A percentile compares a stretch with the other conserved stretches of the same genome.
phyloP scores from a whole-genome alignment of 2,888 invertebrate genomes.

The Strigamia transsilvanica region DNA sequence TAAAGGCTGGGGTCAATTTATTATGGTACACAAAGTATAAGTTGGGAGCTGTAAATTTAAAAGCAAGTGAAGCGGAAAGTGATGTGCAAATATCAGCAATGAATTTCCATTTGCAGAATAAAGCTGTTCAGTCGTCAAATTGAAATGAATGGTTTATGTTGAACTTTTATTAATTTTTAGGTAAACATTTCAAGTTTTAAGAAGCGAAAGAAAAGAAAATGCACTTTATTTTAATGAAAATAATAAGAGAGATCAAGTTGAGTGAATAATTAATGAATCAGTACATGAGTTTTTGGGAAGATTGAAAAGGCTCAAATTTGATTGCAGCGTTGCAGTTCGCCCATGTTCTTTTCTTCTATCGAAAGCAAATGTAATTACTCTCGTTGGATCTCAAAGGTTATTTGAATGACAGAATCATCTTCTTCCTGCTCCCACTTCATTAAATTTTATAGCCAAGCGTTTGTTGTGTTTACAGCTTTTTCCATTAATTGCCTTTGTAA shows the following conservation, averaged over 20 bases:
- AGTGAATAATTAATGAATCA: constrained; percentile 36
- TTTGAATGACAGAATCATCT: constrained; percentile 40
- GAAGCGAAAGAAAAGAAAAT: neutral
- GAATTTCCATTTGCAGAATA: constrained; percentile 16
- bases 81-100: constrained; percentile 40
- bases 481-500: constrained; percentile 24
- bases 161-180: constrained; percentile 26
- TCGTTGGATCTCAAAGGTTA: constrained; percentile 31
- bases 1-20: constrained; percentile 12
- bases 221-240: constrained; percentile 40
- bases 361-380: constrained; percentile 26
- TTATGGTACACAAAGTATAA: neutral
- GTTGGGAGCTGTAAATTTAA: constrained; percentile 10
- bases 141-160: constrained; percentile 28
- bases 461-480: constrained; percentile 43
- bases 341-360: neutral
- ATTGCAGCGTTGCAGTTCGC: constrained; percentile 38
- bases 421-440: constrained; percentile 33
- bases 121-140: constrained; percentile 13
- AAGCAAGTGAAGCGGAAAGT: constrained; percentile 5
- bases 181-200: constrained; percentile 25
- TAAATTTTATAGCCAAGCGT: constrained; percentile 31
- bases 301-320: constrained; percentile 43
- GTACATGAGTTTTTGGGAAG: constrained; percentile 14
- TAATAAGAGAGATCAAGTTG: constrained; percentile 43